Base-by-base conservation (phyloP, 1,140 invertebrate genomes). In the Lucilia sericata region DNA sequence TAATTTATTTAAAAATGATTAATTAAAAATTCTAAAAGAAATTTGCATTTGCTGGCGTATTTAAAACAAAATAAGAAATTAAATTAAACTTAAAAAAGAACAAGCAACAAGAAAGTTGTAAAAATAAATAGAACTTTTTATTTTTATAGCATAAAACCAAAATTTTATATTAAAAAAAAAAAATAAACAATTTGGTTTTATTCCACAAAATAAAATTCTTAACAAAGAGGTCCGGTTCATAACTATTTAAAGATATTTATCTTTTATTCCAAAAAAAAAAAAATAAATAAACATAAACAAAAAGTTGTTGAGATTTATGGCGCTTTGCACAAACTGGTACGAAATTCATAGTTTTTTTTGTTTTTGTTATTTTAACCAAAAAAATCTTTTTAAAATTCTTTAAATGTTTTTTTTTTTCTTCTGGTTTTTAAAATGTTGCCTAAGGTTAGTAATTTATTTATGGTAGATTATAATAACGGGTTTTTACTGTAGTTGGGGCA, bases 251-350 rank as follows among this genome's bases (percentile, higher is more conserved):
- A 13, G 25, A 13, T 55, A 55, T 55, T 55, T 17, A 17, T 55
- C 51, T 55, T 55, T 55, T 55, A 17, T 55, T 76, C 13, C 36
- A 78, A 75, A 34, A 75, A 14, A 60, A 17, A 78, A 42, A 78
- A 78, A 78, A 25, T 7, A 17, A 5, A 60, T 21, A 70, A 70
- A 49, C 47, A 49, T n/a, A 42, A 42, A 42, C 14, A 42, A 80
- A 49, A 80, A 17, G 8, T 70, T 17, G 65, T 2, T 10, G 65
- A 9, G 75, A 19, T 19, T 47, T 7, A 36, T 83, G 82, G 65
- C 82, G 42, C 82, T 60, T 49, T 19, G 65, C 34, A 83, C 82
- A 83, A 74, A 83, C 65, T 83, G 82, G 82, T 74, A 83, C 82
- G 55, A 74, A 83, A 83, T 42, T 42, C 42, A 42, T 74, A 65